These are phyloP conservation scores for Henicopernis longicauda DNA, from an alignment of 2,113 vertebrate species.

Conservation along the genomic window DNA sequence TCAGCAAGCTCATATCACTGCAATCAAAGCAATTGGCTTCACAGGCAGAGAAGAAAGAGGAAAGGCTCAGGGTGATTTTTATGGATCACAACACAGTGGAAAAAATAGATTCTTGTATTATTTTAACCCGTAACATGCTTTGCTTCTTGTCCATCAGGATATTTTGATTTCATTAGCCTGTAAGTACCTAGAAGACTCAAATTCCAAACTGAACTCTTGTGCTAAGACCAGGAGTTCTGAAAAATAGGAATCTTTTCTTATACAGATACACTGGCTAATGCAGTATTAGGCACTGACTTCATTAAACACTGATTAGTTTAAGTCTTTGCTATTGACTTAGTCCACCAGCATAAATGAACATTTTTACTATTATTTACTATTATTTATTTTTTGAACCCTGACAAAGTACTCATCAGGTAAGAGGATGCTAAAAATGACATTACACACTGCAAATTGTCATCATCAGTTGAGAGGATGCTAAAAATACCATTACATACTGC, in stretches of 20 bases:
- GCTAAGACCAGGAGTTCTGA: not conserved
- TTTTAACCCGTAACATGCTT: constrained; percentile 80
- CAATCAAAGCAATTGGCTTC: constrained; percentile 98
- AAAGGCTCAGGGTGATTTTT: constrained; percentile 81
- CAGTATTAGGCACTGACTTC: not conserved
- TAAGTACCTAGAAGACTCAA: constrained; percentile 23
- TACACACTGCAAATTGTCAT: not conserved
- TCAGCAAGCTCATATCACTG: constrained; percentile 89
- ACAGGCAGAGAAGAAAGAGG: constrained; percentile 80
- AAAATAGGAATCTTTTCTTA: not conserved
- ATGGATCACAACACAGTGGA: constrained; percentile 87
- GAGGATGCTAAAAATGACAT: not conserved
- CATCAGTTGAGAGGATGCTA: not conserved
- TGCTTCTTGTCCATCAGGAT: constrained; percentile 67
- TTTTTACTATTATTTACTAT: constrained; percentile 6
- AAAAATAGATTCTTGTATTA: constrained; percentile 83
- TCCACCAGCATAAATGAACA: not conserved
- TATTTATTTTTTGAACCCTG: not conserved
- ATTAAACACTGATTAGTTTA: not conserved
- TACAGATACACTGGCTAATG: not conserved
- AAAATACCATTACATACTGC: not conserved
- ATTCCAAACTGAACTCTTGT: constrained; percentile 13
- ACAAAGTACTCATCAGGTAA: not conserved
- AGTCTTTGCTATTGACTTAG: not conserved
- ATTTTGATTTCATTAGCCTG: constrained; percentile 61